Percentiles rank a stretch among this genome's conserved stretches.
Conservation (phyloP, 2,888 invertebrate genomes). For the Chrysolina americana region DNA sequence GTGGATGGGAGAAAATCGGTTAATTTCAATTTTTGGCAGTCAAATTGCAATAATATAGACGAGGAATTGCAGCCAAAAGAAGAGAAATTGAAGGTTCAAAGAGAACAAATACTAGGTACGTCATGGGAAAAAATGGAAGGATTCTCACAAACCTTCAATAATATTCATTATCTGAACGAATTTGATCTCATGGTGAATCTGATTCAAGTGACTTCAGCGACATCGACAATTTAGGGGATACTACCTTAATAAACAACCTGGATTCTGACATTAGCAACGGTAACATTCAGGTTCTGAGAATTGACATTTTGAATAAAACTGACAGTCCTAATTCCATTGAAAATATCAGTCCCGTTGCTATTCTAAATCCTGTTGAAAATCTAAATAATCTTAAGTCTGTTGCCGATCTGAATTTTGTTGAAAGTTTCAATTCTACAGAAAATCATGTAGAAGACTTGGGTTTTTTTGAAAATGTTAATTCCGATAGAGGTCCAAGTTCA, state of each 20-base stretch:
- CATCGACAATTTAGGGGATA: slow-evolving; percentile 20
- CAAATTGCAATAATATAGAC: slow-evolving; percentile 22
- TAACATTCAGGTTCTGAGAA: slow-evolving; percentile 23
- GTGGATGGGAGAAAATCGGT: too few relatives aligned
- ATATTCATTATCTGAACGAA: slow-evolving; percentile 24
- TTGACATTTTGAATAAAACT: slow-evolving; percentile 20
- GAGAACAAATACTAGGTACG: neutral
- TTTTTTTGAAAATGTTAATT: too few relatives aligned
- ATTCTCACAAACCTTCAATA: slow-evolving; percentile 2
- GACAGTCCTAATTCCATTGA: slow-evolving; percentile 18
- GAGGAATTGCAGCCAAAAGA: slow-evolving; percentile 11
- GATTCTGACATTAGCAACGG: slow-evolving; percentile 20
- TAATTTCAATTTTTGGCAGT: slow-evolving; percentile 24
- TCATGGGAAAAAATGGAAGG: slow-evolving; percentile 1
- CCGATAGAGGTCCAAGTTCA: slow-evolving; percentile 14
- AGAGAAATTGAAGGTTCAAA: neutral
- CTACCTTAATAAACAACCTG: slow-evolving; percentile 22
- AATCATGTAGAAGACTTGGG: slow-evolving; percentile 9
- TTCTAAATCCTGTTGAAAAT: slow-evolving; percentile 23
- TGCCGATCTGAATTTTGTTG: slow-evolving; percentile 4
- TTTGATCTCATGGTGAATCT: slow-evolving; percentile 17
- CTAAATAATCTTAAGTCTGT: slow-evolving; percentile 11
- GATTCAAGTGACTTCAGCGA: neutral
- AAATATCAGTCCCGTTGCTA: slow-evolving; percentile 15
- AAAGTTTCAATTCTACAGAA: slow-evolving; percentile 8